Base-by-base conservation (phyloP, 2,888 invertebrate genomes). In the Polia nebulosa region DNA sequence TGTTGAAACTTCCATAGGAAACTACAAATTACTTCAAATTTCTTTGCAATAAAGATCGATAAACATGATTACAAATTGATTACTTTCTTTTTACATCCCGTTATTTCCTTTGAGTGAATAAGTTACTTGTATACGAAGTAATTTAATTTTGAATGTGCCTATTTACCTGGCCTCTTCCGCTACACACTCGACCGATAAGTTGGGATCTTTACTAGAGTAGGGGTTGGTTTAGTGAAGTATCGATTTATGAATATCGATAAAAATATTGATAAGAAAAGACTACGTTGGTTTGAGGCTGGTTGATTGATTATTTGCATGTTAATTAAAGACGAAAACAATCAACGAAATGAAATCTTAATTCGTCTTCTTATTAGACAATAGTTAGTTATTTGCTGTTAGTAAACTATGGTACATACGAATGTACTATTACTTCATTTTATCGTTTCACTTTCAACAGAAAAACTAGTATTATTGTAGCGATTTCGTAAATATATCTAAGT, bases 111-210 rank as follows among this genome's bases (percentile, higher is more conserved):
- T 39, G 32, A 39, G 22, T 17, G 34, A 49, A 36, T 47, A 64
- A 57, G 11, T 64, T 36, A 27, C 5, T 62, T 69, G 32, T 61
- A 52, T 51, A 51, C 45, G 9, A 36, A 41, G 25, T 41, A 68
- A 69, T 72, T 75, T 67, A 75, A 80, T 75, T 78, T 75, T 62
- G 57, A 75, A 80, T 67, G 61, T 62, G 52, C 29, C 63, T 62
- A 69, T 69, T 77, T 78, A 67, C 68, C 49, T 64, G 67, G 20
- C 60, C 47, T 61, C 69, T 75, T 67, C 34, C 41, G 25, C 53
- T 67, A 62, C 58, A 78, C 49, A 74, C 61, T 76, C 52, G 27
- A 60, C 55, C 52, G 62, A 72, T 75, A 72, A 78, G 39, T 58
- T 47, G 45, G 49, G 51, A 59, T 57, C 22, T 75, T 62, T 49